Conservation (phyloP, 2,797 vertebrate genomes). For the Balearica regulorum region DNA sequence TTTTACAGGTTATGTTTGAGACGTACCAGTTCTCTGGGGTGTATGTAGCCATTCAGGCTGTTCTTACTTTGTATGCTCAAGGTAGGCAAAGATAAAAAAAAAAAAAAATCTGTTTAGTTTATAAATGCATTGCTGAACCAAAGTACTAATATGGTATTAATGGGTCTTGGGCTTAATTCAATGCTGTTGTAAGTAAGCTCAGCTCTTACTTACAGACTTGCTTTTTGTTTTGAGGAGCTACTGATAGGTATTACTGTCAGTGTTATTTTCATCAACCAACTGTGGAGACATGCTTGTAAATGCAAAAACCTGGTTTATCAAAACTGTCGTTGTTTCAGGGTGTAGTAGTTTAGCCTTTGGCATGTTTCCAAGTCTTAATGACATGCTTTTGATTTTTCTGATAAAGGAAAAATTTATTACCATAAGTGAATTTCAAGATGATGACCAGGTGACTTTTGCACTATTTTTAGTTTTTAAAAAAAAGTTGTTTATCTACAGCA, state of each 20-base stretch:
- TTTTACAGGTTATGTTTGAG: conserved; percentile 88
- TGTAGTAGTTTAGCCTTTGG: background rate
- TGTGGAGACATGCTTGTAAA: background rate
- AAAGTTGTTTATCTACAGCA: too few relatives aligned
- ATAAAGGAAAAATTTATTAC: background rate
- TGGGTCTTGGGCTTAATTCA: background rate
- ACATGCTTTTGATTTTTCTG: background rate
- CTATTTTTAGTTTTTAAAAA: background rate
- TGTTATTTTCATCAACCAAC: background rate
- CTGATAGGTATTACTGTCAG: background rate
- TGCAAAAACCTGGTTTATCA: background rate
- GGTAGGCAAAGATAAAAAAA: conserved; percentile 75
- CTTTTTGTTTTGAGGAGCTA: background rate
- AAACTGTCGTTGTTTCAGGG: background rate
- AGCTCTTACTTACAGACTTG: background rate
- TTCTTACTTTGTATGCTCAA: conserved; percentile 90
- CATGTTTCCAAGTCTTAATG: background rate
- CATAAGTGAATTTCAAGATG: background rate
- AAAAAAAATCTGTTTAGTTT: background rate
- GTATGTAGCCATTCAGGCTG: conserved; percentile 89
- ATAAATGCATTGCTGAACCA: background rate
- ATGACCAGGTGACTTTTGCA: background rate
- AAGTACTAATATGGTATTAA: background rate
- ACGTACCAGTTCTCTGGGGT: conserved; percentile 89
- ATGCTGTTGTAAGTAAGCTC: background rate